Evolutionary conservation across 1,140 invertebrate species (phyloP), one percentile per base, ranked within the genome.

Genomic region (Bombus waltoni): DNA sequence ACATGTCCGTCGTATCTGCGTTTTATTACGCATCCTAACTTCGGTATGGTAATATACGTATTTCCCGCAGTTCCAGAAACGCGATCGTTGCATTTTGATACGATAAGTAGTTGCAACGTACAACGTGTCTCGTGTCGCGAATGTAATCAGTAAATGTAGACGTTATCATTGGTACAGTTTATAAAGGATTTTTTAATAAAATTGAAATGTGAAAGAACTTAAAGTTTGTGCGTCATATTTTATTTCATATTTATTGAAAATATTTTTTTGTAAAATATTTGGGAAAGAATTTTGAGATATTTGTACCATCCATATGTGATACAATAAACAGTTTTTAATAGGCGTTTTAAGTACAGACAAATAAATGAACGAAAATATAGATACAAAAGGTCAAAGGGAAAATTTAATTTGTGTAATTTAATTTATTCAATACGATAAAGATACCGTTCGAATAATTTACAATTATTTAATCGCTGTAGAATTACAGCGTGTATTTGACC

Each of bases 1-100:
- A 84, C 70, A 84, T 93, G 66, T 87, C 71, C 25, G n/a, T 38
- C n/a, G 18, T 25, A 10, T 57, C 53, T 40, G 25, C 35, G 18
- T 5, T 62, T 22, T 35, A 53, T 22, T 84, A 79, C 15, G n/a
- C 35, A 4, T 28, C 38, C 1, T 66, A 32, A 85, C 28, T 1
- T 2, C 11, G 4, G 1, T 18, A 3, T 25, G 3, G 2, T 10
- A 22, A 81, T n/a, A n/a, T 35, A 53, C 1, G 18, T 22, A n/a
- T 10, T 18, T 40, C 18, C 25, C 6, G 22, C 38, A 13, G 10
- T 47, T 38, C 22, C 3, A 9, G 76, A 32, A 25, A 44, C 11
- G 76, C n/a, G 11, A 66, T 66, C 57, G n/a, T 25, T n/a, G 40
- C 57, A 32, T 35, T n/a, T 70, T 9, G 32, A 35, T 68, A 28